Evolutionary conservation across 2,113 vertebrate genomes (phyloP).

Genomic region (Mirounga angustirostris): DNA sequence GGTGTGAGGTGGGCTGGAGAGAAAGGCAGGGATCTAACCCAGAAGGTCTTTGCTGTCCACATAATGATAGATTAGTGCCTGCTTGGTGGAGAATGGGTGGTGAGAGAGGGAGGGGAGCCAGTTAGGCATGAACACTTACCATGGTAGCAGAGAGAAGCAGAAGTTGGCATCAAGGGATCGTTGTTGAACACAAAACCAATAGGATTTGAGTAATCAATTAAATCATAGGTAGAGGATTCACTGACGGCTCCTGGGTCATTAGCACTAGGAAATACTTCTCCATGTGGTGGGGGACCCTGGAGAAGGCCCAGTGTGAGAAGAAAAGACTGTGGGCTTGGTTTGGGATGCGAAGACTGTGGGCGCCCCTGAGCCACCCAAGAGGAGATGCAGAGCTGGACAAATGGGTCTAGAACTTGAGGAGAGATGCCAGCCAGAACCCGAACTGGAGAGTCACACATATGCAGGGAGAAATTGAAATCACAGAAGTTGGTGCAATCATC

Average conservation of each 20-base stretch:
- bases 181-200: neutral
- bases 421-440: neutral
- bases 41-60: neutral
- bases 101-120: neutral
- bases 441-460: neutral
- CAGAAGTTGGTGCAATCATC: neutral
- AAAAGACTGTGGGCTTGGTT: neutral
- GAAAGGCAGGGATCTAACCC: neutral
- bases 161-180: accelerated
- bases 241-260: neutral
- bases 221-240: neutral
- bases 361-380: neutral
- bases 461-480: neutral
- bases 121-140: neutral
- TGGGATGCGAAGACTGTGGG: neutral
- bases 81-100: neutral
- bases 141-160: accelerated
- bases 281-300: accelerated
- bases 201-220: neutral
- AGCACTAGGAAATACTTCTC: too few relatives aligned
- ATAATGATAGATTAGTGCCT: accelerated
- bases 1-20: neutral
- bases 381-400: neutral
- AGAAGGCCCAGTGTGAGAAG: neutral
- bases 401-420: neutral